Percentiles rank a stretch among this genome's conserved stretches.
Evolutionary conservation across 2,888 invertebrate species (phyloP).

Genomic region (Ariolimax columbianus): DNA sequence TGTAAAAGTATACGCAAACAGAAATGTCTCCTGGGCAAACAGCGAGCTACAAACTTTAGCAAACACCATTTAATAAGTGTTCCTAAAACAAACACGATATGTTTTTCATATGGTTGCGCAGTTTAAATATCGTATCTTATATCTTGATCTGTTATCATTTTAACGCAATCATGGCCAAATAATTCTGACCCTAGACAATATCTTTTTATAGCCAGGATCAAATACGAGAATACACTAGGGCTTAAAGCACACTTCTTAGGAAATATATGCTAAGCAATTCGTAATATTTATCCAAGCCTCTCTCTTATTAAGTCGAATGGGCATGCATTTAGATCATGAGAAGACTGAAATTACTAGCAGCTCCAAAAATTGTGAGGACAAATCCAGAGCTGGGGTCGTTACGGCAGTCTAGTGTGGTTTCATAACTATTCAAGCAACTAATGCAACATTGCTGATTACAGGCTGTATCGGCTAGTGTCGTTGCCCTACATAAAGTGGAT

Average conservation of each 20-base stretch:
- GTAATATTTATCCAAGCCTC: not conserved
- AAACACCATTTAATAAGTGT: constrained; percentile 14
- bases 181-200: not conserved
- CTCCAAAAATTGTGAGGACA: too few species aligned
- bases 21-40: not conserved
- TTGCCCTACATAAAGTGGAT: too few species aligned
- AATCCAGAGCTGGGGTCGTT: too few species aligned
- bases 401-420: too few species aligned
- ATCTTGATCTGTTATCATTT: constrained; percentile 6
- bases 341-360: not conserved
- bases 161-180: constrained; percentile 12
- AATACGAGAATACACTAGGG: not conserved
- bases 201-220: not conserved
- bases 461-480: too few species aligned
- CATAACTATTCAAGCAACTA: too few species aligned
- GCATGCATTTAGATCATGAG: not conserved
- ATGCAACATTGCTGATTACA: too few species aligned
- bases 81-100: constrained; percentile 5
- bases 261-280: not conserved
- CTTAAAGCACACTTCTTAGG: not conserved
- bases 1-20: not conserved
- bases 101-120: not conserved
- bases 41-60: not conserved
- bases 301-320: not conserved
- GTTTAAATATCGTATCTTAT: not conserved